A percentile compares a stretch with the other conserved stretches of the same genome.
Conservation (phyloP, 2,113 vertebrate genomes). For the Barnardius zonarius region DNA sequence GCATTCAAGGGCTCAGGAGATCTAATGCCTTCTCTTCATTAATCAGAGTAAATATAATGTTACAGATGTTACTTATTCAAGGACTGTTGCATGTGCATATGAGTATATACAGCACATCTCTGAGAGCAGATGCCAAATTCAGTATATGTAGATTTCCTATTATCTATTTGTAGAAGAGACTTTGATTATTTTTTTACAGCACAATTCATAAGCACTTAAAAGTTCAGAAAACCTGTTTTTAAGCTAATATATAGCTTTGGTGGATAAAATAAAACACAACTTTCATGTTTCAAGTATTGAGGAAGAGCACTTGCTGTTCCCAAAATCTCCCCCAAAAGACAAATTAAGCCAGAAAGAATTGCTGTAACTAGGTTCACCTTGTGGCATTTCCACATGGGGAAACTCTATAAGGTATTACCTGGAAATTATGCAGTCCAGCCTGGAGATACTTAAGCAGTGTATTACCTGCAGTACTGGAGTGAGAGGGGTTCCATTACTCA, state of each 20-base stretch:
- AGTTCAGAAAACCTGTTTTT: background rate
- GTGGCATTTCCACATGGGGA: background rate
- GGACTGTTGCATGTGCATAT: background rate
- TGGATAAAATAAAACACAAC: background rate
- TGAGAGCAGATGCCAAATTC: background rate
- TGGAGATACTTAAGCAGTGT: background rate
- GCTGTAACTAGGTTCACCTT: background rate
- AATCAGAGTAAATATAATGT: background rate
- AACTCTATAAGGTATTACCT: background rate
- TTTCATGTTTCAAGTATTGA: background rate
- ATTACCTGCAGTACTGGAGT: background rate
- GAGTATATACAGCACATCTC: background rate
- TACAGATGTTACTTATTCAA: constrained; percentile 12
- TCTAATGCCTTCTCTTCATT: constrained; percentile 6
- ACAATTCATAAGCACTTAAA: background rate
- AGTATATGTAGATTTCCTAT: background rate
- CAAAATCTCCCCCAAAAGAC: background rate
- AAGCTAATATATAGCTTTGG: background rate
- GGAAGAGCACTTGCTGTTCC: background rate
- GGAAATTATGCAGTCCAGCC: background rate
- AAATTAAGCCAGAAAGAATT: background rate
- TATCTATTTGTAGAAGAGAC: background rate
- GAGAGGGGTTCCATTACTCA: background rate
- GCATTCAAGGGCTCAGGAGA: background rate
- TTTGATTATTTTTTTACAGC: background rate